Conservation (phyloP, 2,797 vertebrate species). For the Fundulus diaphanus region DNA sequence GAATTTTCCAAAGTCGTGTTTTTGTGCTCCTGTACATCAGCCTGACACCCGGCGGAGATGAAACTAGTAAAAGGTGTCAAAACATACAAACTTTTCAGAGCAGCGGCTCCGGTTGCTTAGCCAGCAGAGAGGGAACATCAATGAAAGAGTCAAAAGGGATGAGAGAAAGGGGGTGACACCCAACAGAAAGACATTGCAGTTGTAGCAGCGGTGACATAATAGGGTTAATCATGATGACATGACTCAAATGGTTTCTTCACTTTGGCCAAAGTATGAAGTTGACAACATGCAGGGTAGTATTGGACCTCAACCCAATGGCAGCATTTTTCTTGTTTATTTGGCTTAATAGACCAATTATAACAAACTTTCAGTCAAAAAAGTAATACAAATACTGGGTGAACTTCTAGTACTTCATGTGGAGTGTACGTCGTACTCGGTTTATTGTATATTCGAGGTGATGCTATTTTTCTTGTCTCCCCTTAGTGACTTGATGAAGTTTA, state of each 20-base stretch:
- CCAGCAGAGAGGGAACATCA: neutral
- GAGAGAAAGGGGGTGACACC: neutral
- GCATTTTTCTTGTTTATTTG: neutral
- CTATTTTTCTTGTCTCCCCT: constrained; percentile 13
- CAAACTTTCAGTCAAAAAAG: neutral
- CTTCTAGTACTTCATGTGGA: neutral
- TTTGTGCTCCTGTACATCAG: neutral
- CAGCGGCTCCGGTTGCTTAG: neutral
- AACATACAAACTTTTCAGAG: neutral
- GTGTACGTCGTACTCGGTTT: neutral
- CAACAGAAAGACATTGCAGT: neutral
- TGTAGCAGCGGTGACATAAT: neutral
- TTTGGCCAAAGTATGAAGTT: neutral
- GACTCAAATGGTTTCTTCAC: neutral
- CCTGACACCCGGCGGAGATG: neutral
- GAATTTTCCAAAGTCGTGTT: neutral
- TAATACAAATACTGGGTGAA: neutral
- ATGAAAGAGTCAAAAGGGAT: neutral
- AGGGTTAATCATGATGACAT: neutral
- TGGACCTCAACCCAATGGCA: too few species aligned
- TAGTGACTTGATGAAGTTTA: constrained; percentile 19
- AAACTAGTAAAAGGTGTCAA: neutral
- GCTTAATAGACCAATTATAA: neutral
- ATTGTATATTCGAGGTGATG: neutral
- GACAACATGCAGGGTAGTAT: neutral